Conservation (phyloP, 2,113 vertebrate genomes). For the Sinocyclocheilus rhinocerous region DNA sequence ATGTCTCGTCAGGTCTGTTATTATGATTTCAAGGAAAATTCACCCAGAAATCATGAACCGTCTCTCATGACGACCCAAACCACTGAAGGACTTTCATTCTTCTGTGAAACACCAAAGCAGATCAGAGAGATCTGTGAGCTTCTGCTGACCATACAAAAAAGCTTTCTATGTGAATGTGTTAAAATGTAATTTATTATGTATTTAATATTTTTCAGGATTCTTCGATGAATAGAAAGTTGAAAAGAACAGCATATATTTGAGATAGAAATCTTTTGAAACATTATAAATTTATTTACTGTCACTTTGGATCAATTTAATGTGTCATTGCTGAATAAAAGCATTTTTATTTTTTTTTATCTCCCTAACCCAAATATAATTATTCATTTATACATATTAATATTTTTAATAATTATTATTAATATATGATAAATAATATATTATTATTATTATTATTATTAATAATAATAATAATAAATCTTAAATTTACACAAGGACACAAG, state of each 20-base stretch:
- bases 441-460: too few species aligned
- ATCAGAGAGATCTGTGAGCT: too few species aligned
- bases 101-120: neutral
- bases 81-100: neutral
- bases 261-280: neutral
- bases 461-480: too few species aligned
- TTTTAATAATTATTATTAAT: too few species aligned
- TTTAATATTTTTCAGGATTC: neutral
- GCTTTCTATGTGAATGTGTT: neutral
- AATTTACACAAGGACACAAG: too few species aligned
- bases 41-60: neutral
- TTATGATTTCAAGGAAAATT: neutral
- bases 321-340: too few species aligned
- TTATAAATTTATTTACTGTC: neutral
- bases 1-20: neutral
- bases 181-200: neutral
- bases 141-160: neutral
- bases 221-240: neutral
- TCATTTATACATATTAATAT: too few species aligned
- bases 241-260: too few species aligned
- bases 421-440: too few species aligned
- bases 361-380: too few species aligned
- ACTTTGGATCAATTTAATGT: too few species aligned
- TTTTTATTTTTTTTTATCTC: too few species aligned
- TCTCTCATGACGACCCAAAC: neutral